phyloP scores from a whole-genome alignment of 2,888 invertebrate species.

The Chorisops tibialis region DNA sequence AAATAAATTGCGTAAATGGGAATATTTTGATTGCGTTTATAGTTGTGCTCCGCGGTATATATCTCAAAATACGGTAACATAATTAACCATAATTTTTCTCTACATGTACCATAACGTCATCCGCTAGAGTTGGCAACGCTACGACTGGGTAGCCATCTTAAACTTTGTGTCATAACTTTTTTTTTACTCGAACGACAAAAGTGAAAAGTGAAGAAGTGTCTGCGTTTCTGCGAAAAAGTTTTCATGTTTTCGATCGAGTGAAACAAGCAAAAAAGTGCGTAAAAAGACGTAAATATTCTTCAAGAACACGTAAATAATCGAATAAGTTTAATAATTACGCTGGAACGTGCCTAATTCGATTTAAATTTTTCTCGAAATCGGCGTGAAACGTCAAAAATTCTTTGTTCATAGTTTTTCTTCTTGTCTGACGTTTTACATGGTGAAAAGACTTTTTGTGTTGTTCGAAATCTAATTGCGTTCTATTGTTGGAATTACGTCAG shows the following conservation, averaged over 20 bases:
- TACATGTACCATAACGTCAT: no score
- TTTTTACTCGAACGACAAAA: constrained; percentile 3
- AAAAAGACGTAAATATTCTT: constrained; percentile 6
- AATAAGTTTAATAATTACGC: no score
- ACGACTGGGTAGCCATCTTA: constrained; percentile 21
- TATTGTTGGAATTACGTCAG: constrained; percentile 20
- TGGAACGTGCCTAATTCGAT: constrained; percentile 1
- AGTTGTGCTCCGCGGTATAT: no score
- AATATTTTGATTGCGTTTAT: no score
- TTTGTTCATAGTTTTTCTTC: constrained; percentile 14
- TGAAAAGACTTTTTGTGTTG: background rate
- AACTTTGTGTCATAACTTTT: constrained; percentile 21
- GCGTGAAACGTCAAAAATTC: constrained; percentile 18
- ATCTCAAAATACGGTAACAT: no score
- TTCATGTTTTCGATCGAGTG: constrained; percentile 9
- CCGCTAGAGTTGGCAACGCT: no score
- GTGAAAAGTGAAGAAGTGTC: constrained; percentile 13
- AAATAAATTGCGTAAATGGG: no score
- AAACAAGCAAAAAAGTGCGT: background rate
- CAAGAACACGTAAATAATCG: no score
- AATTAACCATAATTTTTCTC: no score
- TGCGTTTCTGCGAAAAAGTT: background rate
- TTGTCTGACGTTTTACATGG: background rate
- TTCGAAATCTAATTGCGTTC: constrained; percentile 8
- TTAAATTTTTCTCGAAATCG: background rate